Evolutionary conservation across 2,797 vertebrate genomes (phyloP).

Genomic region (Momotus momota): DNA sequence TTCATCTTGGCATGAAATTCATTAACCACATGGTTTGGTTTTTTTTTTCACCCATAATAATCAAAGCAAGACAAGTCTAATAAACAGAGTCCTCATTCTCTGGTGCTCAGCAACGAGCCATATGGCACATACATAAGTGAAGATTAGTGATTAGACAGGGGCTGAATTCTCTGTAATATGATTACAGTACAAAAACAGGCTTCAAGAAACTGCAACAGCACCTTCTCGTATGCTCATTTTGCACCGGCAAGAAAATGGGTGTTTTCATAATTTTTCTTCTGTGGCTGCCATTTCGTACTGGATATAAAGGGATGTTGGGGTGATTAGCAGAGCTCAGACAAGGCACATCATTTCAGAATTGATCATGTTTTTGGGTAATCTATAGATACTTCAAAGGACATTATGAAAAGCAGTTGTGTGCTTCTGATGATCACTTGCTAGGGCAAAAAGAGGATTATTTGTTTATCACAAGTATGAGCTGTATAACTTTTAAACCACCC

Average conservation of each 20-base stretch:
- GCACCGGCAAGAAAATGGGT: background rate
- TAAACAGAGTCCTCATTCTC: background rate
- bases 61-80: background rate
- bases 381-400: background rate
- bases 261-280: background rate
- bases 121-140: background rate
- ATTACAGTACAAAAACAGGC: constrained; percentile 31
- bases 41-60: background rate
- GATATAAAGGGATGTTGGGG: background rate
- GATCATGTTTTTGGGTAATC: background rate
- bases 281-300: background rate
- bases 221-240: background rate
- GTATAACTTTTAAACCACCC: background rate
- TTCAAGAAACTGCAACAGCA: background rate
- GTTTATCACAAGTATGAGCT: background rate
- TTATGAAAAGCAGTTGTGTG: background rate
- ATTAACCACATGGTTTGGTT: background rate
- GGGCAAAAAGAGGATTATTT: background rate
- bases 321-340: background rate
- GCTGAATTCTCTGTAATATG: background rate
- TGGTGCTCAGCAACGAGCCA: background rate
- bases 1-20: constrained; percentile 28
- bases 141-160: background rate
- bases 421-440: background rate
- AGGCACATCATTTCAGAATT: background rate